Conservation (phyloP, 2,797 vertebrate species). For the Danio tinwini region DNA sequence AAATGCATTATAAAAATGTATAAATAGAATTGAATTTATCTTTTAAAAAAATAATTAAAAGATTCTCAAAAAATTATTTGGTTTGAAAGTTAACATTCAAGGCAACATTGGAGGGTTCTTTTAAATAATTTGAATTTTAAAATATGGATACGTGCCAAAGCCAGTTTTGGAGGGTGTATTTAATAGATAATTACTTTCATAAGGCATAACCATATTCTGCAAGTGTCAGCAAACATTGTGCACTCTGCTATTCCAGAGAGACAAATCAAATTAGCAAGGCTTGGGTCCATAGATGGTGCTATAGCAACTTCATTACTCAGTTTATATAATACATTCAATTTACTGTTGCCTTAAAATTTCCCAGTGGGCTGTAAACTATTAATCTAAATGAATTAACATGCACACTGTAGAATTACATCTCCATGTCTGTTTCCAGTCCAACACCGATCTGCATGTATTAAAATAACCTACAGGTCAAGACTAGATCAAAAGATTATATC, state of each 20-base stretch:
- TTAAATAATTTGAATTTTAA: not conserved
- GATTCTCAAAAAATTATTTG: not conserved
- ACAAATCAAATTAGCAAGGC: conserved; percentile 32
- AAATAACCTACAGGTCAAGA: conserved; percentile 43
- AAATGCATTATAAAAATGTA: not conserved
- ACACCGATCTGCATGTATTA: conserved; percentile 24
- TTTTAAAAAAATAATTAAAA: not conserved
- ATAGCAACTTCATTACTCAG: conserved; percentile 39
- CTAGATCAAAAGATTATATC: conserved; percentile 23
- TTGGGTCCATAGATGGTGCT: conserved; percentile 27
- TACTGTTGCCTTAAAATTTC: conserved; percentile 39
- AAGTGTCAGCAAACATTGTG: conserved; percentile 36
- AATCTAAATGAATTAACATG: conserved; percentile 37
- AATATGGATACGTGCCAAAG: conserved; percentile 32
- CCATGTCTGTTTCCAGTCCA: conserved; percentile 39
- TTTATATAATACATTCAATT: conserved; percentile 48
- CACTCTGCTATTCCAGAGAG: conserved; percentile 29
- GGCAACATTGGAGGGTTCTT: not conserved
- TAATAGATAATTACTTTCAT: conserved; percentile 45
- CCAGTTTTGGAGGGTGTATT: not conserved
- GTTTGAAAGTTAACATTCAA: not conserved
- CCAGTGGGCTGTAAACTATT: conserved; percentile 41
- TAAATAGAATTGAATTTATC: not conserved
- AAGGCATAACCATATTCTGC: conserved; percentile 27
- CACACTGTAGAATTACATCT: conserved; percentile 21